Base-by-base conservation (phyloP, 1,140 invertebrate species). In the Saccostrea echinata region DNA sequence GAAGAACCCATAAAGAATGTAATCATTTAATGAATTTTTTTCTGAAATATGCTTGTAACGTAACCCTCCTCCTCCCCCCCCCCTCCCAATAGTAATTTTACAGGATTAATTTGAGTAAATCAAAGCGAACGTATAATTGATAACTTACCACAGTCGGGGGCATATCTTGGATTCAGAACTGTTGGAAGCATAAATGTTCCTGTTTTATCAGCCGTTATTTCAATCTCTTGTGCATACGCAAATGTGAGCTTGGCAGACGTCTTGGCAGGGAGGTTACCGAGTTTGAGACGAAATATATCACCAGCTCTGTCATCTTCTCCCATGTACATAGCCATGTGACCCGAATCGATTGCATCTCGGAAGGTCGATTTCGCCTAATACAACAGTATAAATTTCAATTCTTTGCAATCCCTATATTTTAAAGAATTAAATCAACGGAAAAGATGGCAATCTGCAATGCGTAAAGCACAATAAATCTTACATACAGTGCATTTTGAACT, bases 351-450 rank as follows among this genome's bases (percentile, higher is more conserved):
- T 8, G 97, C 97, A 55, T 96, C 91, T 57, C 96, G 94, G 92
- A 97, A 97, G 35, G 96, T 96, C 88, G 96, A 94, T 92, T 96
- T 96, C 0, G 97, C 97, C 94, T 91, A 30, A 64, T 71, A 87
- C n/a, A n/a, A n/a, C n/a, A n/a, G n/a, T n/a, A n/a, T n/a, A n/a
- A n/a, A n/a, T n/a, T n/a, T n/a, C n/a, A n/a, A n/a, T n/a, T n/a
- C n/a, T n/a, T n/a, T n/a, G n/a, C n/a, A n/a, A n/a, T n/a, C n/a
- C n/a, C n/a, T n/a, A n/a, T n/a, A n/a, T n/a, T n/a, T n/a, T n/a
- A n/a, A n/a, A n/a, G n/a, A n/a, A n/a, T n/a, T n/a, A n/a, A n/a
- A n/a, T n/a, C n/a, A n/a, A n/a, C n/a, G n/a, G n/a, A n/a, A n/a
- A n/a, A n/a, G n/a, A n/a, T n/a, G n/a, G n/a, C n/a, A n/a, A n/a